phyloP scores from a whole-genome alignment of 23 tunicate genomes.

The Styela plicata region DNA sequence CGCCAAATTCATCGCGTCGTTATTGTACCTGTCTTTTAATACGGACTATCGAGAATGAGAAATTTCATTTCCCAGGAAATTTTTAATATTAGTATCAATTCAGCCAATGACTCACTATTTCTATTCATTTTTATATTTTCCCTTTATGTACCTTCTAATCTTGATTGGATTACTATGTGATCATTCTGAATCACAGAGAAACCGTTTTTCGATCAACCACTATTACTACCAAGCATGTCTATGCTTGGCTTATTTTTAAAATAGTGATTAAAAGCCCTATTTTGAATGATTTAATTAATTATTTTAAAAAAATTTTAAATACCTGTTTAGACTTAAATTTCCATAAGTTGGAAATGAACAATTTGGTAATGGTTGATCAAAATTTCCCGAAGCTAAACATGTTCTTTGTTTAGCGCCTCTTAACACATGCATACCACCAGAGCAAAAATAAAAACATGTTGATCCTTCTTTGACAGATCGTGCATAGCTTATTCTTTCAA shows the following conservation, averaged over 20 bases:
- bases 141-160: no score
- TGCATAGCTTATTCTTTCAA: not conserved
- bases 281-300: not conserved
- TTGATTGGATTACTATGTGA: no score
- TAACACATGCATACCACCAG: not conserved
- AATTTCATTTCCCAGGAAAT: no score
- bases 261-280: not conserved
- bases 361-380: slow-evolving; percentile 35
- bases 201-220: no score
- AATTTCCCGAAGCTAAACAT: slow-evolving; percentile 28
- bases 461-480: not conserved
- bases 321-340: not conserved
- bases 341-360: slow-evolving; percentile 43
- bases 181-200: no score
- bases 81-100: no score
- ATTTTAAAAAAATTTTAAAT: not conserved
- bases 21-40: no score
- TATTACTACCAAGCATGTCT: no score
- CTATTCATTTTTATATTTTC: no score
- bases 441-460: slow-evolving; percentile 3
- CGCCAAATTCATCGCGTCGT: no score
- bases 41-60: no score
- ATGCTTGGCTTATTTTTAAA: not conserved
- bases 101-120: no score
- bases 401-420: slow-evolving; percentile 16